These are phyloP conservation scores for Tridacna crocea DNA, from an alignment of 2,888 invertebrate species.

Conservation along the genomic window DNA sequence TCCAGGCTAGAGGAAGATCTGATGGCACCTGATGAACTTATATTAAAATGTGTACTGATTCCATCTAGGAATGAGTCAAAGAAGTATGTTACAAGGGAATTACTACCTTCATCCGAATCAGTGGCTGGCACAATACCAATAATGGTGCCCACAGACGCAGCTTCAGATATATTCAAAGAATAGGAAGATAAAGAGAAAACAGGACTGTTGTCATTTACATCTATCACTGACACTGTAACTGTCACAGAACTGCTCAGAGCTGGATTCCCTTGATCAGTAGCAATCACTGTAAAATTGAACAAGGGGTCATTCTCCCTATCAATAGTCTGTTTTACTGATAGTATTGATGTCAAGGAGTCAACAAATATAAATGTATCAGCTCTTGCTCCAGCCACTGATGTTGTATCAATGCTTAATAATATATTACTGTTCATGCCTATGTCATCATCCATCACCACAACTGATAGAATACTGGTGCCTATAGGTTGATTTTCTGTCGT, in stretches of 20 bases:
- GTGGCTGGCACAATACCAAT: constrained; percentile 41
- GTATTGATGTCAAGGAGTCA: constrained; percentile 63
- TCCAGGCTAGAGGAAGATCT: constrained; percentile 62
- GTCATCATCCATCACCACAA: constrained; percentile 71
- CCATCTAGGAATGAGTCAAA: constrained; percentile 63
- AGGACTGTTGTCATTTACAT: constrained; percentile 77
- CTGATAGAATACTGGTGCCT: constrained; percentile 66
- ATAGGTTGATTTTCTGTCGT: constrained; percentile 68
- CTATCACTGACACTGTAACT: constrained; percentile 68
- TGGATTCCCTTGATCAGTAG: constrained; percentile 63
- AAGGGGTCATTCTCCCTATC: constrained; percentile 72
- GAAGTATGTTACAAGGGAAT: constrained; percentile 63
- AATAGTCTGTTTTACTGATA: constrained; percentile 67
- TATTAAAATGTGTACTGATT: constrained; percentile 57
- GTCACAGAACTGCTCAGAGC: constrained; percentile 57
- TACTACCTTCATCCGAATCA: constrained; percentile 64
- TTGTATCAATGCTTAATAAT: constrained; percentile 66
- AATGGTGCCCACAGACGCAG: constrained; percentile 58
- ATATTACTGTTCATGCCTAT: constrained; percentile 68
- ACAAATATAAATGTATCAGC: constrained; percentile 69
- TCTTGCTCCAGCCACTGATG: constrained; percentile 54
- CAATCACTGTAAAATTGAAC: constrained; percentile 67
- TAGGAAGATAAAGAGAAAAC: constrained; percentile 63
- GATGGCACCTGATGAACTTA: constrained; percentile 63
- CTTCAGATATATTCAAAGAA: constrained; percentile 70